These are phyloP conservation scores for Lipotes vexillifer DNA, from an alignment of 2,113 vertebrate genomes.

Conservation along the genomic window DNA sequence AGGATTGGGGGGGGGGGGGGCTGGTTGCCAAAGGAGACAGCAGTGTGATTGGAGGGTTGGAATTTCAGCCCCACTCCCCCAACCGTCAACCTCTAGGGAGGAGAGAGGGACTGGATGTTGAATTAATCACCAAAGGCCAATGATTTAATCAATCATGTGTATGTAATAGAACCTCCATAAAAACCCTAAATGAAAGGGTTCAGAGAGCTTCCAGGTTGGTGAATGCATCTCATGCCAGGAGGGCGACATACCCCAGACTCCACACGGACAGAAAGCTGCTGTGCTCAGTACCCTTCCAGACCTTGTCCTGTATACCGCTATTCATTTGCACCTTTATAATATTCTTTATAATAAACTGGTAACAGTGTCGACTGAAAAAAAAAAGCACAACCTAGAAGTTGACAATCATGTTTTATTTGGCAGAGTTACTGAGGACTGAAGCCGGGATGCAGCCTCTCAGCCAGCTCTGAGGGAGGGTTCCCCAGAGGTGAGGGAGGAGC, in stretches of 20 bases:
- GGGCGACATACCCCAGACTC: not conserved
- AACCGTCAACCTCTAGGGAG: not conserved
- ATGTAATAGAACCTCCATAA: not conserved
- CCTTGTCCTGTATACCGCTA: not conserved
- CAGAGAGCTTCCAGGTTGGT: not conserved
- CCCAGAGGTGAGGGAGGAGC: not conserved
- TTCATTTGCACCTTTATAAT: not conserved
- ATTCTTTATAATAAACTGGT: not conserved
- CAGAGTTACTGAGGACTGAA: not conserved
- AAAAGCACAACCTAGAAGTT: not conserved
- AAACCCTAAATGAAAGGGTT: not conserved
- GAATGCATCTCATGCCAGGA: not conserved
- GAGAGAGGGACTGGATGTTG: not conserved
- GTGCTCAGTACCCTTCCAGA: not conserved
- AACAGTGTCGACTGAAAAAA: not conserved
- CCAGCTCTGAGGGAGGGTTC: not conserved
- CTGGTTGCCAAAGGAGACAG: not conserved
- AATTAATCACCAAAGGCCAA: not conserved
- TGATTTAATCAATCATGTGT: not conserved
- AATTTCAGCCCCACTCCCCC: not conserved
- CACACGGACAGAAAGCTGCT: not conserved
- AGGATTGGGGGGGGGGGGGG: not conserved
- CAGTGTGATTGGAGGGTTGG: not conserved
- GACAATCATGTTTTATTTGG: not conserved
- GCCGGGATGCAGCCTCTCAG: not conserved